These are phyloP conservation scores for Meriones unguiculatus DNA, from an alignment of 2,113 vertebrate species.

Conservation along the genomic window DNA sequence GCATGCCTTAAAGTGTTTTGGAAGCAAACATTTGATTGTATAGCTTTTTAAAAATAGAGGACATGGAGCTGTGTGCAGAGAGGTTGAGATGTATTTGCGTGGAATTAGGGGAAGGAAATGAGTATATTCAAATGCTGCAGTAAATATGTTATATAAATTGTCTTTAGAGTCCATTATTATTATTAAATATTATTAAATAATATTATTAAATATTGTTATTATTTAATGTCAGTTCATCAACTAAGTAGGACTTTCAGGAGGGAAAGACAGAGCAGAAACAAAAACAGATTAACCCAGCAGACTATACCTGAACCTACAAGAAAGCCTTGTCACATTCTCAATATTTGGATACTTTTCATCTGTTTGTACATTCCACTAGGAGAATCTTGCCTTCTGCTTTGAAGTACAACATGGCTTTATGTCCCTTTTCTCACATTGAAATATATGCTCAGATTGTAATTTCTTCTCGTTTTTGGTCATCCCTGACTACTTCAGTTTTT, in stretches of 20 bases:
- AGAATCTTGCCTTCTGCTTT: neutral
- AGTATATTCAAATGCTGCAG: neutral
- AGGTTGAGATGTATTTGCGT: neutral
- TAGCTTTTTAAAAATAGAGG: neutral
- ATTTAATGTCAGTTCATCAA: neutral
- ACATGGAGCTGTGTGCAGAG: neutral
- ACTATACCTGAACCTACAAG: neutral
- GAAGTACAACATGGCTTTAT: neutral
- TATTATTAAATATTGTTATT: too few relatives aligned
- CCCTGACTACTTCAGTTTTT: neutral
- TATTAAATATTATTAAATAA: too few relatives aligned
- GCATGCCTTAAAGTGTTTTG: neutral
- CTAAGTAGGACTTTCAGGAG: neutral
- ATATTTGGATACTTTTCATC: rapidly evolving
- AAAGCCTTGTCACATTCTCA: neutral
- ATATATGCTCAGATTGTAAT: neutral
- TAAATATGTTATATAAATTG: neutral
- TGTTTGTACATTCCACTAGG: neutral
- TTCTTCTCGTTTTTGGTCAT: neutral
- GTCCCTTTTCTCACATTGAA: neutral
- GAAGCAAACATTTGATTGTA: neutral
- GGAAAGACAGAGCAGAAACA: neutral
- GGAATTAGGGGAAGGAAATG: neutral
- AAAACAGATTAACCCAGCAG: neutral
- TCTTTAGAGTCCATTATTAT: neutral